Conservation (phyloP, 2,797 vertebrate genomes). For the Xenops minutus region DNA sequence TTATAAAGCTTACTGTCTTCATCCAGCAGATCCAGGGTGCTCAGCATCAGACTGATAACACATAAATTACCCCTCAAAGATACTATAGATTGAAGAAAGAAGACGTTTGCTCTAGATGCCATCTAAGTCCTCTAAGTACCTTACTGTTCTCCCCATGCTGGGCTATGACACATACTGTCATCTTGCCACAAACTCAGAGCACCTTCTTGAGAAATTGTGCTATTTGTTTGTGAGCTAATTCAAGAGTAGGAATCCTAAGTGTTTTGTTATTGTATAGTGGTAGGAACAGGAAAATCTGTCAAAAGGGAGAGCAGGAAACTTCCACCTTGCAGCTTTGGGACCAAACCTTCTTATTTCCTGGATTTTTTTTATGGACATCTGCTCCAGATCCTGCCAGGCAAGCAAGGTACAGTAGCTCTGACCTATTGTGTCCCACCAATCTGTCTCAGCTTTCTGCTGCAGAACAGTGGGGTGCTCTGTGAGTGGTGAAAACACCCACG, state of each 20-base stretch:
- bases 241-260: neutral
- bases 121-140: neutral
- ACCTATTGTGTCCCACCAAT: fast-evolving
- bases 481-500: neutral
- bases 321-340: neutral
- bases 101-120: neutral
- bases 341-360: neutral
- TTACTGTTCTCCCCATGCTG: neutral
- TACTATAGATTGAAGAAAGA: neutral
- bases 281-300: neutral
- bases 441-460: neutral
- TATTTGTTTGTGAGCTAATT: neutral
- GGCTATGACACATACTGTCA: fast-evolving
- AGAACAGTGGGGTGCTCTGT: neutral
- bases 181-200: neutral
- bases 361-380: neutral
- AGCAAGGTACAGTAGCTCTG: neutral
- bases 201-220: neutral
- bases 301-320: neutral
- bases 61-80: neutral
- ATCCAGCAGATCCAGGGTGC: neutral
- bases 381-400: neutral
- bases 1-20: neutral
- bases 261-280: neutral
- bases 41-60: neutral